phyloP scores from a whole-genome alignment of 2,888 invertebrate genomes.

The Drosophila kuntzei region DNA sequence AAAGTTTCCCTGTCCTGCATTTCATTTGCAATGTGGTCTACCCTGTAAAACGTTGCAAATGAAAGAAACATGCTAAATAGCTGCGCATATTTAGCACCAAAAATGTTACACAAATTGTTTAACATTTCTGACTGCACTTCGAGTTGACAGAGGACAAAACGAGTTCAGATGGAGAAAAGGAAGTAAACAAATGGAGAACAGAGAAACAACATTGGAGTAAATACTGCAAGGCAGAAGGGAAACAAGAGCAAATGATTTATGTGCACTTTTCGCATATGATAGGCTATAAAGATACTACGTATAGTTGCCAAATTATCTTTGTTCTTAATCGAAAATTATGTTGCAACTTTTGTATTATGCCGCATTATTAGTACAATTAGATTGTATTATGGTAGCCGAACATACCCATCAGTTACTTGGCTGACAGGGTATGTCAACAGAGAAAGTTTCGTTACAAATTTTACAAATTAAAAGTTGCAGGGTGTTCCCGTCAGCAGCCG shows the following conservation, averaged over 20 bases:
- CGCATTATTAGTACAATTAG: background rate
- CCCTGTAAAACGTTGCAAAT: conserved; percentile 6
- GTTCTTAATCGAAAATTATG: background rate
- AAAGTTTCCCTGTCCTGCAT: background rate
- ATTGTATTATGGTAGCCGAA: background rate
- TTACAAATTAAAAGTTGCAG: conserved; percentile 75
- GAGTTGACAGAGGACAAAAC: conserved; percentile 4
- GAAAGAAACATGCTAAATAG: conserved; percentile 50
- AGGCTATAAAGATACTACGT: background rate
- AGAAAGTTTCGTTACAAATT: conserved; percentile 70
- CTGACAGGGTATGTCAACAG: conserved; percentile 40
- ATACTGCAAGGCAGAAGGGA: conserved; percentile 38
- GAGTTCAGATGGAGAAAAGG: background rate
- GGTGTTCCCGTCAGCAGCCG: conserved; percentile 24
- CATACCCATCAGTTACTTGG: background rate
- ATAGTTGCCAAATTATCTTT: background rate
- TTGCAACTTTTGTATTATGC: background rate
- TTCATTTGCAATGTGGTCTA: conserved; percentile 15
- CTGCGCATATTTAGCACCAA: conserved; percentile 41
- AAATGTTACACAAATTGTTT: conserved; percentile 55
- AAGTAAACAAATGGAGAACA: conserved; percentile 2
- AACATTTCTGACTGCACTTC: conserved; percentile 32
- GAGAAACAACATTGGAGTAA: conserved; percentile 31
- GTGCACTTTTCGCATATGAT: background rate
- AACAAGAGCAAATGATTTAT: conserved; percentile 38